phyloP scores from a whole-genome alignment of 2,888 invertebrate genomes.

The Muschampia plurimacula region DNA sequence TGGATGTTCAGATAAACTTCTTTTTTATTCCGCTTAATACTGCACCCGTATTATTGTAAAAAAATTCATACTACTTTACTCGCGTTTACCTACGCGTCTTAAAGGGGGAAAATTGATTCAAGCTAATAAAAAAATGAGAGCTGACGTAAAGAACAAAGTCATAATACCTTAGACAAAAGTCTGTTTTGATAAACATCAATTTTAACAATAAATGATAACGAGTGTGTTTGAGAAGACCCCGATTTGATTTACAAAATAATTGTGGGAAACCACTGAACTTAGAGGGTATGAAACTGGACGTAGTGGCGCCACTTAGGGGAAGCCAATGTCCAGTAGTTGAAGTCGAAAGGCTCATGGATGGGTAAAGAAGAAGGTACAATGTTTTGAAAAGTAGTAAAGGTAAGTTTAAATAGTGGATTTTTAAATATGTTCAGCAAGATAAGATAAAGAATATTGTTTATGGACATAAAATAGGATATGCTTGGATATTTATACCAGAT shows the following conservation, averaged over 20 bases:
- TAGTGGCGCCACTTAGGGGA: too few species aligned
- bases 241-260: too few species aligned
- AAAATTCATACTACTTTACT: neutral
- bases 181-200: too few species aligned
- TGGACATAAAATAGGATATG: slow-evolving; percentile 27
- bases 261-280: too few species aligned
- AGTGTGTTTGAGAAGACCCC: too few species aligned
- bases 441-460: slow-evolving; percentile 22
- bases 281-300: too few species aligned
- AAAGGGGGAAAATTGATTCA: neutral
- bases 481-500: slow-evolving; percentile 67
- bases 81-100: neutral
- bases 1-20: slow-evolving; percentile 43
- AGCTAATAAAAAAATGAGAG: neutral
- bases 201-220: too few species aligned
- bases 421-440: neutral
- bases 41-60: neutral
- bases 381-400: too few species aligned
- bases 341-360: too few species aligned
- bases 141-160: neutral
- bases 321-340: too few species aligned
- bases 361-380: too few species aligned
- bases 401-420: neutral
- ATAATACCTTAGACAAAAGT: too few species aligned
- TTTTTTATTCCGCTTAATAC: neutral